Evolutionary conservation across 2,888 invertebrate species (phyloP), one percentile per base, ranked within the genome.

Genomic region (Polylopha cassiicola): DNA sequence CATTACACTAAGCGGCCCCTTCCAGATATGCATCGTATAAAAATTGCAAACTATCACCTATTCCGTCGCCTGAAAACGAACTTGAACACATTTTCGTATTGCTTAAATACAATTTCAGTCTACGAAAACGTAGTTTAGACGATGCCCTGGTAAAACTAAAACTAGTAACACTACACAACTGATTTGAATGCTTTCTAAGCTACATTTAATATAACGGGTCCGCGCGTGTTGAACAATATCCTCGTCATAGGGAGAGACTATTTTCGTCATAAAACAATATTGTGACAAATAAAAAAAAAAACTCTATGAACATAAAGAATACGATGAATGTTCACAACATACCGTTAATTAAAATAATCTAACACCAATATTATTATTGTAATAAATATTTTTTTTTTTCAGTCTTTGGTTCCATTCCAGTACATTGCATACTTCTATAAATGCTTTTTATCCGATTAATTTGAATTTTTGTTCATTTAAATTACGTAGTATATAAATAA

Each of bases 371-470:
- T 67, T 58, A 69, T 68, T 69, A 70, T 61, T 65, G 65, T 69
- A 66, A 71, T 71, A 74, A 75, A 74, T 77, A 75, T 71, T 73
- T 62, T 62, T 65, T 48, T 75, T 63, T 67, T 50, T 76, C 80
- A 80, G 79, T 80, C 80, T 80, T 81, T 80, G 79, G 77, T 77
- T 76, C 65, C 68, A 65, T 69, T 71, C 71, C 71, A 77, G 73
- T 76, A 66, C 72, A 62, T 68, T 68, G 72, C 68, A 63, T 65
- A 53, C 51, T 46, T 57, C 39, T 47, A 60, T 69, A 66, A 70
- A 70, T 66, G 68, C 66, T 63, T 66, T 57, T 36, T 41, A 44
- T 57, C 55, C 64, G 53, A 61, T 57, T 55, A 52, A 44, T 52
- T 53, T 50, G 47, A 46, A 44, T 45, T 46, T 58, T 73, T 72